Evolutionary conservation across 2,888 invertebrate species (phyloP).

Genomic region (Nemotelus nigrinus): DNA sequence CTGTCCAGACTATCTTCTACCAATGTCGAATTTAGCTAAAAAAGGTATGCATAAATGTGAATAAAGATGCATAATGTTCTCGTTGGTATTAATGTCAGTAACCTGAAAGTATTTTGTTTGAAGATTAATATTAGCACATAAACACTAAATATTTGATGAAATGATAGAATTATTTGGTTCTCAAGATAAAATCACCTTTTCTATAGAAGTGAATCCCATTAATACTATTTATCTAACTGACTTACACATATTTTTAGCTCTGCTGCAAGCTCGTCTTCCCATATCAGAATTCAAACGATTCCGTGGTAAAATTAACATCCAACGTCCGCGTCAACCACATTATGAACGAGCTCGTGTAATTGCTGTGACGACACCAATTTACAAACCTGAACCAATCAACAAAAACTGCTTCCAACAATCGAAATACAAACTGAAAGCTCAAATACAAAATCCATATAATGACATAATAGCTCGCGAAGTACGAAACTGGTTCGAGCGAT

Average conservation of each 20-base stretch:
- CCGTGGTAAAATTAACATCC: conserved; percentile 81
- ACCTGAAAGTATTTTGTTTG: neutral
- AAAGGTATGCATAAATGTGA: conserved; percentile 36
- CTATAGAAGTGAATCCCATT: no score
- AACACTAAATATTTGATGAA: neutral
- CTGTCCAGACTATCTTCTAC: no score
- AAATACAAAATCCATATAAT: conserved; percentile 75
- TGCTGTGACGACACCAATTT: conserved; percentile 73
- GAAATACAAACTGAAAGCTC: conserved; percentile 55
- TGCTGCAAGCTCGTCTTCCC: conserved; percentile 64
- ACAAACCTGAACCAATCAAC: conserved; percentile 67
- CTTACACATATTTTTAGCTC: conserved; percentile 59
- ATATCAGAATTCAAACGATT: conserved; percentile 72
- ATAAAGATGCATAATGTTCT: no score
- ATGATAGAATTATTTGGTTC: neutral
- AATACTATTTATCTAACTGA: neutral
- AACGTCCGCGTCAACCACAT: conserved; percentile 76
- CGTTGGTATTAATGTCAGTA: no score
- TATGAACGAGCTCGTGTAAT: conserved; percentile 74
- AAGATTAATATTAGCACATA: neutral
- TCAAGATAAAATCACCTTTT: no score
- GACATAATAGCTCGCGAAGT: conserved; percentile 78
- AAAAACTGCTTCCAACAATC: conserved; percentile 67
- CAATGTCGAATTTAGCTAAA: conserved; percentile 41
- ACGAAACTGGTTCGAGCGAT: conserved; percentile 74